Conservation (phyloP, 2,888 invertebrate species). For the Tetragonisca angustula region DNA sequence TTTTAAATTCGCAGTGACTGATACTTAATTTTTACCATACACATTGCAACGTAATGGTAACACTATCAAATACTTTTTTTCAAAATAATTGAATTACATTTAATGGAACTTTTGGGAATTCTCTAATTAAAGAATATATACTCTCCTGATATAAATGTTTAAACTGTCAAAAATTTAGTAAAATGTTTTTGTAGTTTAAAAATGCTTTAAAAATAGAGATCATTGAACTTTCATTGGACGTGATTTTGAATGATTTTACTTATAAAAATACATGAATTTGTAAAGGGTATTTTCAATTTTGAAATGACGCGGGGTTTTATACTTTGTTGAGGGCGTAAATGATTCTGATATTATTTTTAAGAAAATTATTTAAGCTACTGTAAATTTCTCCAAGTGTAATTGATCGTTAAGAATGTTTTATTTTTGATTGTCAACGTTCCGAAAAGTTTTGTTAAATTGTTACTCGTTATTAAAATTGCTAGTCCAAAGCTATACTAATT, state of each 20-base stretch:
- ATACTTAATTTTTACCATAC: not conserved
- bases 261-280: not conserved
- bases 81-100: too few relatives aligned
- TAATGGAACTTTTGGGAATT: not conserved
- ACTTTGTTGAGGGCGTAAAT: too few relatives aligned
- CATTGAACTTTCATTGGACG: not conserved
- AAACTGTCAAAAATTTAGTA: not conserved
- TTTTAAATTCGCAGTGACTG: not conserved
- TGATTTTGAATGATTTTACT: not conserved
- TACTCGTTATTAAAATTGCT: not conserved
- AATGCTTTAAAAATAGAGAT: not conserved
- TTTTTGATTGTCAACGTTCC: constrained; percentile 12
- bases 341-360: not conserved
- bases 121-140: not conserved
- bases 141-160: not conserved
- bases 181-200: not conserved
- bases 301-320: not conserved
- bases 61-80: not conserved
- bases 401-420: not conserved
- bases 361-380: not conserved
- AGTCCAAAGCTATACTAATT: not conserved
- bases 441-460: constrained; percentile 4
- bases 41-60: not conserved
- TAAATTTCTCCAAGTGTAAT: not conserved
- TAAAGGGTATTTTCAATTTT: not conserved